These are phyloP conservation scores for Tragelaphus strepsiceros DNA, from an alignment of 2,113 vertebrate genomes.

Conservation along the genomic window DNA sequence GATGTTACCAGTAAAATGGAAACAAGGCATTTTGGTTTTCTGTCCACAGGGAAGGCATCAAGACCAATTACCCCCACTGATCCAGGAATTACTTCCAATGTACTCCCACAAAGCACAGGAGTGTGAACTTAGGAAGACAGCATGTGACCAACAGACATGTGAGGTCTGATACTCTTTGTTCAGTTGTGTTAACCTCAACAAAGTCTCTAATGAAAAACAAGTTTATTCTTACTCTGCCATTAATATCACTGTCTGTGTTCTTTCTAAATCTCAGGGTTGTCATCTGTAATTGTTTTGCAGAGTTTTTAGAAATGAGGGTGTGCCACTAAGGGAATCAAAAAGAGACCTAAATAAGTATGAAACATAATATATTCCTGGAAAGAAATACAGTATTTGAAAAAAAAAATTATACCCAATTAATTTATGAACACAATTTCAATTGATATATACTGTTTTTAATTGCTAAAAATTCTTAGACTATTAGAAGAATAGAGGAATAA, in stretches of 20 bases:
- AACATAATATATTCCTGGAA: neutral
- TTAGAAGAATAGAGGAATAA: neutral
- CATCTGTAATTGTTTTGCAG: neutral
- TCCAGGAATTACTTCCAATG: neutral
- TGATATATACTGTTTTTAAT: neutral
- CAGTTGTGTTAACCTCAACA: neutral
- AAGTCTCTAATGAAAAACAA: neutral
- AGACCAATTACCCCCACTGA: neutral
- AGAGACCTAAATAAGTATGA: neutral
- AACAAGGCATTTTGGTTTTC: neutral
- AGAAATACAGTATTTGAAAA: neutral
- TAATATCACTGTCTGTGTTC: neutral
- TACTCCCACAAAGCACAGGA: neutral
- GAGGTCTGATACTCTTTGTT: neutral
- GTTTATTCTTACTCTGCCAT: neutral
- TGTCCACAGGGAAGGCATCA: neutral
- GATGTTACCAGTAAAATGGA: neutral
- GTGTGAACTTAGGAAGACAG: rapidly evolving
- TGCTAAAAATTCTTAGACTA: neutral
- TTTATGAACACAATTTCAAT: neutral
- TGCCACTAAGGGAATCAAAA: neutral
- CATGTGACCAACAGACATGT: neutral
- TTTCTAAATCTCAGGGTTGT: neutral
- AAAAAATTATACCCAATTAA: neutral
- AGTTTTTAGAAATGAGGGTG: neutral